A percentile compares a stretch with the other conserved stretches of the same genome.
These are phyloP conservation scores for Philaethria dido DNA, from an alignment of 2,888 invertebrate genomes.

Conservation along the genomic window DNA sequence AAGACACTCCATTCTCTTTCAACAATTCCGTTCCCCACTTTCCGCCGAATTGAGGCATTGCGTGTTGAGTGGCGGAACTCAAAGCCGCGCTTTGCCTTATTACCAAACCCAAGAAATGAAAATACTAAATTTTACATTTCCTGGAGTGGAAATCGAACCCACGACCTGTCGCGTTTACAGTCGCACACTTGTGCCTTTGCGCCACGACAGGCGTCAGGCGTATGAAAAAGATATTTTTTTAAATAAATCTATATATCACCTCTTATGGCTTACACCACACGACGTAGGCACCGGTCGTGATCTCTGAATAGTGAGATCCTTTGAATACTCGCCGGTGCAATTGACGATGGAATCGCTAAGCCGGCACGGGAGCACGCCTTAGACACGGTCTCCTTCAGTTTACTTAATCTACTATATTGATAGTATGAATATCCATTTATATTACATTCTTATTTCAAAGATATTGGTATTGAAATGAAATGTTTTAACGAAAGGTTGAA, in stretches of 20 bases:
- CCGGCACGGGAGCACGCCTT: slow-evolving; percentile 64
- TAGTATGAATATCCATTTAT: slow-evolving; percentile 27
- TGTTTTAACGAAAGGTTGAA: background rate
- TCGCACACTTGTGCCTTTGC: too few relatives aligned
- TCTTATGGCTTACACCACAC: slow-evolving; percentile 46
- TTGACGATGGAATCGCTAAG: slow-evolving; percentile 72
- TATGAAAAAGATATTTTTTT: too few relatives aligned
- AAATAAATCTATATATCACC: slow-evolving; percentile 32
- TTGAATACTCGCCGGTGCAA: slow-evolving; percentile 78
- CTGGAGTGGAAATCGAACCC: too few relatives aligned
- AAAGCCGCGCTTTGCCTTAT: too few relatives aligned
- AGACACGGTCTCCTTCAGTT: slow-evolving; percentile 59
- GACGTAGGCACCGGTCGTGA: slow-evolving; percentile 61
- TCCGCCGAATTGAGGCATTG: too few relatives aligned
- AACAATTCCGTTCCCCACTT: too few relatives aligned
- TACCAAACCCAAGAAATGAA: too few relatives aligned
- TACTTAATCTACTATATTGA: slow-evolving; percentile 53
- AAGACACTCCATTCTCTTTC: too few relatives aligned
- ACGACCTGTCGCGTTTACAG: too few relatives aligned
- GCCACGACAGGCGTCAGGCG: too few relatives aligned
- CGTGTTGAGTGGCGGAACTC: too few relatives aligned
- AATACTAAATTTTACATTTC: too few relatives aligned
- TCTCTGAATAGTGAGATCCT: slow-evolving; percentile 75
- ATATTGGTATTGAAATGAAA: background rate
- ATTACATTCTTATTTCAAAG: background rate